A percentile compares a stretch with the other conserved stretches of the same genome.
These are phyloP conservation scores for Danio kyathit DNA, from an alignment of 2,797 vertebrate genomes.

Conservation along the genomic window DNA sequence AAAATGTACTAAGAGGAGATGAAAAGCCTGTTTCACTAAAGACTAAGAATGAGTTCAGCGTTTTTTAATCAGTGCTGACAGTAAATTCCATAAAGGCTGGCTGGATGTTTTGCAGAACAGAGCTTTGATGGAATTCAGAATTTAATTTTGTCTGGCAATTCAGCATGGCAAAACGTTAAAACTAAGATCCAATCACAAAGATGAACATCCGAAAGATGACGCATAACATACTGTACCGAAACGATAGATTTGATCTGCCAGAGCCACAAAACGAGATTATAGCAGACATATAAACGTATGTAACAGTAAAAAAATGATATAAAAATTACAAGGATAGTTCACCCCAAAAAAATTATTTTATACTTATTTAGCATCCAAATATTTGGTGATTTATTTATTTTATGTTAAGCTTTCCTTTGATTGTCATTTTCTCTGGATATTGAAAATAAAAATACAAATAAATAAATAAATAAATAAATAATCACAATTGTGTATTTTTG, in stretches of 20 bases:
- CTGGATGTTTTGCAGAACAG: conserved; percentile 13
- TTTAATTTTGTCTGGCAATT: conserved; percentile 15
- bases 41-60: conserved; percentile 3
- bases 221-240: background rate
- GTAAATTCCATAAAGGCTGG: conserved; percentile 24
- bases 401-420: too few relatives aligned
- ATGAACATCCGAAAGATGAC: conserved; percentile 8
- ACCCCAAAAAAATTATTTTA: too few relatives aligned
- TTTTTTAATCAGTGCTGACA: conserved; percentile 33
- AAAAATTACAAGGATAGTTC: too few relatives aligned
- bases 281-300: background rate
- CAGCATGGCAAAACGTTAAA: conserved; percentile 13
- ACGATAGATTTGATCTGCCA: conserved; percentile 26
- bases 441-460: too few relatives aligned
- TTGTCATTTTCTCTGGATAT: too few relatives aligned
- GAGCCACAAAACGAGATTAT: background rate
- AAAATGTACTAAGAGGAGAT: conserved; percentile 13
- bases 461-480: too few relatives aligned
- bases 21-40: conserved; percentile 26
- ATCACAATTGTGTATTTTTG: too few relatives aligned
- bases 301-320: background rate
- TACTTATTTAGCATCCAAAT: too few relatives aligned
- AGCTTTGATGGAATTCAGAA: conserved; percentile 26
- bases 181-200: conserved; percentile 27
- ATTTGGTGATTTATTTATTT: too few relatives aligned